Evolutionary conservation across 2,113 vertebrate genomes (phyloP).

Genomic region (Limnothrissa miodon): DNA sequence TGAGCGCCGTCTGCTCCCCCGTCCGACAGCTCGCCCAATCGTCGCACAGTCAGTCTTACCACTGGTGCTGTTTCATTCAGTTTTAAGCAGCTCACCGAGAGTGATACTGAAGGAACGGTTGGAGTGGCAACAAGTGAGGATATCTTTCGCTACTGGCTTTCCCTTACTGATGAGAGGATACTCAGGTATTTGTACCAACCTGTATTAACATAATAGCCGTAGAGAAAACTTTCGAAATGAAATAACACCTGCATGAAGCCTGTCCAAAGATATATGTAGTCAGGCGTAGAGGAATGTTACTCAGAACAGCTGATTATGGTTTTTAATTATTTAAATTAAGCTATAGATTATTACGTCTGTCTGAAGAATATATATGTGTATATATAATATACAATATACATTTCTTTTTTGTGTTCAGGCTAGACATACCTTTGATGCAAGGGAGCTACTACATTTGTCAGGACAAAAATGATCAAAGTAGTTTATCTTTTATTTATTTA

Average conservation of each 20-base stretch:
- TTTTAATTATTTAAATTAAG: not conserved
- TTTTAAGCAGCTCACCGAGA: not conserved
- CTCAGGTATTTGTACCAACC: not conserved
- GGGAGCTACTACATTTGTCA: not conserved
- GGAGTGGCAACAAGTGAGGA: slow-evolving; percentile 37
- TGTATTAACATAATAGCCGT: not conserved
- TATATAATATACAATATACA: too few species aligned
- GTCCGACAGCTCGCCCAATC: slow-evolving; percentile 30
- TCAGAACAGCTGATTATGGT: not conserved
- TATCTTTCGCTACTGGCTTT: not conserved
- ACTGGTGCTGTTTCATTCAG: slow-evolving; percentile 20
- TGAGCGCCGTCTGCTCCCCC: slow-evolving; percentile 15
- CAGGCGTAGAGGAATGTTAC: not conserved
- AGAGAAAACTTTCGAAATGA: not conserved
- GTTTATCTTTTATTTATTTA: not conserved
- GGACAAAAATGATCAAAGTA: not conserved
- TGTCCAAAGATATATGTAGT: too few species aligned
- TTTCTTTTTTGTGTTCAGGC: too few species aligned
- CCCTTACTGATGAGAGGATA: not conserved
- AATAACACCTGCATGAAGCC: not conserved
- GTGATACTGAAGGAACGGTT: not conserved
- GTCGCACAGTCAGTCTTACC: slow-evolving; percentile 26
- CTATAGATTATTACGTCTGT: too few species aligned
- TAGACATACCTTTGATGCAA: too few species aligned
- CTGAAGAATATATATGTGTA: too few species aligned